A percentile compares a stretch with the other conserved stretches of the same genome.
These are phyloP conservation scores for Idaea aversata DNA, from an alignment of 2,888 invertebrate genomes.

Conservation along the genomic window DNA sequence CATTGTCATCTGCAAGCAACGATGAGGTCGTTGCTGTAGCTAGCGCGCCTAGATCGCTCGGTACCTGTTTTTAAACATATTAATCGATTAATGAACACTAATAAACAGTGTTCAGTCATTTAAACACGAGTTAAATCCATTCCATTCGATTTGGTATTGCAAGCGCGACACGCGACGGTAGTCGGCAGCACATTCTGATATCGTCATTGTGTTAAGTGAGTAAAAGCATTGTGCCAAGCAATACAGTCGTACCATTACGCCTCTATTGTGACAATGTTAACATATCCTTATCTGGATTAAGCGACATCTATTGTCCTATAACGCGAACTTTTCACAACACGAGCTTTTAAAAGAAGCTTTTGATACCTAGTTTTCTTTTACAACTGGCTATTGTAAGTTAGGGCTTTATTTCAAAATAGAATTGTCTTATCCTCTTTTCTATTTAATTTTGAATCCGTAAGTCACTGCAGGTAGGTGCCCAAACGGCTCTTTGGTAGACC, in stretches of 20 bases:
- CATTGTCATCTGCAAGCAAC: too few species aligned
- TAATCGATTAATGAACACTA: neutral
- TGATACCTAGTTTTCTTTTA: too few species aligned
- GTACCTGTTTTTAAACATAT: neutral
- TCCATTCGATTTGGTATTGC: slow-evolving; percentile 65
- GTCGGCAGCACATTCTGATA: too few species aligned
- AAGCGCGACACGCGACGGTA: slow-evolving; percentile 62
- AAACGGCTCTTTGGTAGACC: too few species aligned
- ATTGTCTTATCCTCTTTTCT: too few species aligned
- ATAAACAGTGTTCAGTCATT: slow-evolving; percentile 10
- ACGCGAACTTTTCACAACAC: slow-evolving; percentile 51
- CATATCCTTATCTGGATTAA: slow-evolving; percentile 79
- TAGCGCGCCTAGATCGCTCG: neutral
- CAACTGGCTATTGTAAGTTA: too few species aligned
- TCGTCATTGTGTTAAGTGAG: slow-evolving; percentile 73
- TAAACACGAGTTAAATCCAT: slow-evolving; percentile 31
- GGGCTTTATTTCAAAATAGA: too few species aligned
- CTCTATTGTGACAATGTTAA: slow-evolving; percentile 78
- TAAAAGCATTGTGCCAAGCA: slow-evolving; percentile 75
- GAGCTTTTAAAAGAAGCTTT: slow-evolving; percentile 43
- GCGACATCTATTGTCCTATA: slow-evolving; percentile 77
- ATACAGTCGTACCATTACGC: slow-evolving; percentile 77
- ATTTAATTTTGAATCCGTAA: too few species aligned
- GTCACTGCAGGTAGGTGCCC: too few species aligned
- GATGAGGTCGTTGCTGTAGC: neutral